phyloP scores from a whole-genome alignment of 2,888 invertebrate genomes.

The Hydraecia micacea region DNA sequence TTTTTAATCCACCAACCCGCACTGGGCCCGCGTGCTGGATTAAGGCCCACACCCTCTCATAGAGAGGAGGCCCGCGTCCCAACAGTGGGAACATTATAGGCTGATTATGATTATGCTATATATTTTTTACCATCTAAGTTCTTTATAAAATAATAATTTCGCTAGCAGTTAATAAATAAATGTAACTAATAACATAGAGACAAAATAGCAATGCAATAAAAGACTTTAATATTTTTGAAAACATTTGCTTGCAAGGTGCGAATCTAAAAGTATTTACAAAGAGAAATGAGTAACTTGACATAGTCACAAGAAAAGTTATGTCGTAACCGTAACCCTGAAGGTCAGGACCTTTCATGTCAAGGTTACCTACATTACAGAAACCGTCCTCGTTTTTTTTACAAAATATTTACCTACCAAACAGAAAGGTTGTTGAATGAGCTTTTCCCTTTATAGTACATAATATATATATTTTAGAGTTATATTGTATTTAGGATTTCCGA shows the following conservation, averaged over 20 bases:
- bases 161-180: constrained; percentile 2
- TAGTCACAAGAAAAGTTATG: background rate
- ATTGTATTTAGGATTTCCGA: background rate
- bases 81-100: no score
- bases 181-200: background rate
- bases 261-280: background rate
- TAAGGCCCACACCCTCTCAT: no score
- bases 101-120: no score
- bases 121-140: background rate
- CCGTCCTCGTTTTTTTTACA: no score
- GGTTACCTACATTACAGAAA: background rate
- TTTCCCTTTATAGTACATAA: background rate
- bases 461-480: no score
- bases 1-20: background rate
- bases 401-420: background rate
- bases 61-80: no score
- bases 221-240: background rate
- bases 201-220: background rate
- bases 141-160: background rate
- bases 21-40: no score
- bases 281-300: background rate
- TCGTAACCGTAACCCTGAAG: background rate
- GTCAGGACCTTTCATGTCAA: background rate
- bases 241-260: background rate
- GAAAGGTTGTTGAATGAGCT: background rate